Conservation (phyloP, 2,797 vertebrate genomes). For the Menidia menidia region DNA sequence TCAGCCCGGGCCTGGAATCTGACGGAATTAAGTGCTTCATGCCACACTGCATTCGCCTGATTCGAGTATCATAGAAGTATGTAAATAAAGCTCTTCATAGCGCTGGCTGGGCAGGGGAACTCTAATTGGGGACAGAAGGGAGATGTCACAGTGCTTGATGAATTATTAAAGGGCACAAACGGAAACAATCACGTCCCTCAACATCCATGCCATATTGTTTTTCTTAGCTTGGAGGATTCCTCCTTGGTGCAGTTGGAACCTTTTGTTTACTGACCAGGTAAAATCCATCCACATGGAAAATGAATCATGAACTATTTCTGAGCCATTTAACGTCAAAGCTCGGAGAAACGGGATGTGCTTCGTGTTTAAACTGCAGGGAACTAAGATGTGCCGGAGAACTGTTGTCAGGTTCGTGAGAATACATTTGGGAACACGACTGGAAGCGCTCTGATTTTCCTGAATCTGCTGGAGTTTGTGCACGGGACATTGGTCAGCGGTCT, state of each 20-base stretch:
- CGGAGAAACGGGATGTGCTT: constrained; percentile 22
- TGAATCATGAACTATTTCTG: constrained; percentile 47
- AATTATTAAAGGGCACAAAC: constrained; percentile 39
- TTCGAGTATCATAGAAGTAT: constrained; percentile 73
- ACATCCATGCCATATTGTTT: constrained; percentile 17
- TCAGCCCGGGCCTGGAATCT: constrained; percentile 51
- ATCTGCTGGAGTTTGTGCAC: constrained; percentile 30
- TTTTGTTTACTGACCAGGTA: constrained; percentile 63
- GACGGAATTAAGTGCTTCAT: constrained; percentile 58
- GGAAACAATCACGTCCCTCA: constrained; percentile 53
- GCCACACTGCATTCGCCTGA: constrained; percentile 62
- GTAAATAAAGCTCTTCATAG: constrained; percentile 60
- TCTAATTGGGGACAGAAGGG: constrained; percentile 55
- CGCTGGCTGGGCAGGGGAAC: constrained; percentile 10
- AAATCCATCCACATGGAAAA: constrained; percentile 55
- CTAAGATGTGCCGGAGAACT: background rate
- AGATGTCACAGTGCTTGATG: constrained; percentile 37
- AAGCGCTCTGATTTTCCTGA: constrained; percentile 43
- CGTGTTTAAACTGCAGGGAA: constrained; percentile 11
- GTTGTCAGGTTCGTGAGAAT: constrained; percentile 15
- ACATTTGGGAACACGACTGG: constrained; percentile 10
- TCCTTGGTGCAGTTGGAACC: constrained; percentile 43
- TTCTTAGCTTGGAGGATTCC: constrained; percentile 38
- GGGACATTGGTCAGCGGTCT: constrained; percentile 60
- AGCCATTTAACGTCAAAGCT: constrained; percentile 40